Evolutionary conservation across 2,797 vertebrate genomes (phyloP).

Genomic region (Sebastes variabilis): DNA sequence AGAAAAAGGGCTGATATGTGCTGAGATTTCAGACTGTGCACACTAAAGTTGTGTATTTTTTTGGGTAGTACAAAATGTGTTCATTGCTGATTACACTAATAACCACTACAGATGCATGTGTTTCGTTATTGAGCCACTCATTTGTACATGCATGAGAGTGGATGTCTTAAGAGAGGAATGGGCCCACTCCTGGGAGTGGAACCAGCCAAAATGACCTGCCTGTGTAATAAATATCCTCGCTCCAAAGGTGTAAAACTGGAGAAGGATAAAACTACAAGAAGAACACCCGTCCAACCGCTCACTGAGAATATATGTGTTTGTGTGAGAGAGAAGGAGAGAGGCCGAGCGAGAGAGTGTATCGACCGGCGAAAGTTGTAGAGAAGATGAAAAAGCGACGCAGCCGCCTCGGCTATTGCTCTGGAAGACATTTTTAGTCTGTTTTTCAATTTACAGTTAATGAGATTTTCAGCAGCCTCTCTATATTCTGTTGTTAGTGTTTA

Average conservation of each 20-base stretch:
- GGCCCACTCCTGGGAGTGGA: not conserved
- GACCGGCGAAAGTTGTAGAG: slow-evolving; percentile 59
- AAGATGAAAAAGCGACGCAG: slow-evolving; percentile 51
- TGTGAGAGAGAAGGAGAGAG: not conserved
- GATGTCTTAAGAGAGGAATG: not conserved
- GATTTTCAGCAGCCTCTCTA: slow-evolving; percentile 71
- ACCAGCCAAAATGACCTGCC: slow-evolving; percentile 5
- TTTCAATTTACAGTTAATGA: slow-evolving; percentile 80
- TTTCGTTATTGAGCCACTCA: not conserved
- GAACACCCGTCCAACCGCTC: not conserved
- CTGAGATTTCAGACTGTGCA: not conserved
- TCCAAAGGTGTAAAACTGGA: slow-evolving; percentile 27
- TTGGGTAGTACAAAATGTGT: not conserved
- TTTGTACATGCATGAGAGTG: not conserved
- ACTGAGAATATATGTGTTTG: slow-evolving; percentile 33
- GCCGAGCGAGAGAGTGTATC: slow-evolving; percentile 29
- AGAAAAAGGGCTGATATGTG: not conserved
- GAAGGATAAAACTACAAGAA: slow-evolving; percentile 16
- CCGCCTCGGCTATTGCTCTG: slow-evolving; percentile 45
- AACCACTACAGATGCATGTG: not conserved
- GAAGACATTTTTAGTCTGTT: slow-evolving; percentile 73
- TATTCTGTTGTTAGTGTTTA: slow-evolving; percentile 70
- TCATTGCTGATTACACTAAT: not conserved
- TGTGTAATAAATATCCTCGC: slow-evolving; percentile 25
- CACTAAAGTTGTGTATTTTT: not conserved